Conservation (phyloP, 2,113 vertebrate genomes). For the Tringa solitaria region DNA sequence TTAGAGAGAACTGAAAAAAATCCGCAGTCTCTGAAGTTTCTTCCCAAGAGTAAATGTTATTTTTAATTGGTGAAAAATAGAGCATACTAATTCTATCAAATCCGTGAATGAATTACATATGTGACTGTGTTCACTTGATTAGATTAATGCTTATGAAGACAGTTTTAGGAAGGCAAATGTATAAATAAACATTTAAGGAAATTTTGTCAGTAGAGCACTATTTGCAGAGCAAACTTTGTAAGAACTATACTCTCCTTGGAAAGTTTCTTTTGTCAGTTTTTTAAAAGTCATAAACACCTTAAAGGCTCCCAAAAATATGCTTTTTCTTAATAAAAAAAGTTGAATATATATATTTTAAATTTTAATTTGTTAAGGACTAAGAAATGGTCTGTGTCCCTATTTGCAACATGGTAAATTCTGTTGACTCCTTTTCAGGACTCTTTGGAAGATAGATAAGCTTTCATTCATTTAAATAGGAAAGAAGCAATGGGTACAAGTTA, state of each 20-base stretch:
- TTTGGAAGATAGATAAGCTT: neutral
- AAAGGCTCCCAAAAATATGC: fast-evolving
- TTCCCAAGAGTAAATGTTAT: constrained; percentile 54
- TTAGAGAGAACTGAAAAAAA: neutral
- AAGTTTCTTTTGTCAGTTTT: neutral
- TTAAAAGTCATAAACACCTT: neutral
- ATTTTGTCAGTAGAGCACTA: neutral
- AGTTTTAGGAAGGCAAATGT: neutral
- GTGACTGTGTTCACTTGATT: constrained; percentile 51
- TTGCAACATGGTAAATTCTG: neutral
- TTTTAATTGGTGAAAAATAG: constrained; percentile 60
- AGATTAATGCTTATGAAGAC: constrained; percentile 36
- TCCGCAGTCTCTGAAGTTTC: neutral
- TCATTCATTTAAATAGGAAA: neutral
- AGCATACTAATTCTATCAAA: constrained; percentile 66
- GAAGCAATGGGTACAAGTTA: neutral
- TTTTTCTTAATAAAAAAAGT: neutral
- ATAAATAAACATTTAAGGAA: neutral
- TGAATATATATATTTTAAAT: neutral
- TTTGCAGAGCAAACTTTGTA: neutral
- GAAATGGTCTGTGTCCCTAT: neutral
- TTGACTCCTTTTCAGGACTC: neutral
- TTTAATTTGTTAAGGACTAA: neutral
- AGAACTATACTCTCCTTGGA: neutral
- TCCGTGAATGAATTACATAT: constrained; percentile 57